These are phyloP conservation scores for Ciconia boyciana DNA, from an alignment of 2,113 vertebrate species.

Conservation along the genomic window DNA sequence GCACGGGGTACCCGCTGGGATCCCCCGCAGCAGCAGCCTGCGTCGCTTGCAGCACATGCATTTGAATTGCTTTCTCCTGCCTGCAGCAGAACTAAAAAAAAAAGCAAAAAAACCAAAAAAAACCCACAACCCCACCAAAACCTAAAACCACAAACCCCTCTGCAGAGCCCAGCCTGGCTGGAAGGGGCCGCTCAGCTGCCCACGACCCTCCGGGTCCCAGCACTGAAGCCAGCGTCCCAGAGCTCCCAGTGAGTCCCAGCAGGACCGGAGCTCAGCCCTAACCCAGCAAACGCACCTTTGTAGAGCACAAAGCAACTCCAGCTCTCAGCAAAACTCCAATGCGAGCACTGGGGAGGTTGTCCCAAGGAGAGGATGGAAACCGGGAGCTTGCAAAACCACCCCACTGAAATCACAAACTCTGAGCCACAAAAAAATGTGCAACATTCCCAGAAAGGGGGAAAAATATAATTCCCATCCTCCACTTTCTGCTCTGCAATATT, in stretches of 20 bases:
- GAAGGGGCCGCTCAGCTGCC: not conserved
- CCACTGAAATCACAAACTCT: not conserved
- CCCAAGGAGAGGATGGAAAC: not conserved
- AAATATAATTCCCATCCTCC: not conserved
- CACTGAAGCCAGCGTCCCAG: too few relatives aligned
- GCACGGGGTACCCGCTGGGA: not conserved
- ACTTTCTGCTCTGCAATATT: not conserved
- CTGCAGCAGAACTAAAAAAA: not conserved
- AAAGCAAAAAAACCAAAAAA: not conserved
- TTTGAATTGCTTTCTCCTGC: not conserved
- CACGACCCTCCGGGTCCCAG: not conserved
- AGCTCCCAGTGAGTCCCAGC: not conserved
- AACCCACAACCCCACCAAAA: too few relatives aligned
- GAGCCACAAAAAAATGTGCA: rapidly evolving
- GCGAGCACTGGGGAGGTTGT: rapidly evolving
- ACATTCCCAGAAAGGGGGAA: rapidly evolving
- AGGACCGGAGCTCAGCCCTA: not conserved
- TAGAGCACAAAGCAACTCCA: not conserved
- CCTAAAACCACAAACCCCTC: not conserved
- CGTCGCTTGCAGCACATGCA: not conserved
- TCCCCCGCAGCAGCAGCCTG: not conserved
- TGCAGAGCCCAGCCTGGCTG: not conserved
- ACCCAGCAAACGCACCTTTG: not conserved
- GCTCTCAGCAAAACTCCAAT: not conserved
- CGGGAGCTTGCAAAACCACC: rapidly evolving